Percentiles rank a stretch among this genome's conserved stretches.
Evolutionary conservation across 1,140 invertebrate species (phyloP).

Genomic region (Bemisia tabaci): DNA sequence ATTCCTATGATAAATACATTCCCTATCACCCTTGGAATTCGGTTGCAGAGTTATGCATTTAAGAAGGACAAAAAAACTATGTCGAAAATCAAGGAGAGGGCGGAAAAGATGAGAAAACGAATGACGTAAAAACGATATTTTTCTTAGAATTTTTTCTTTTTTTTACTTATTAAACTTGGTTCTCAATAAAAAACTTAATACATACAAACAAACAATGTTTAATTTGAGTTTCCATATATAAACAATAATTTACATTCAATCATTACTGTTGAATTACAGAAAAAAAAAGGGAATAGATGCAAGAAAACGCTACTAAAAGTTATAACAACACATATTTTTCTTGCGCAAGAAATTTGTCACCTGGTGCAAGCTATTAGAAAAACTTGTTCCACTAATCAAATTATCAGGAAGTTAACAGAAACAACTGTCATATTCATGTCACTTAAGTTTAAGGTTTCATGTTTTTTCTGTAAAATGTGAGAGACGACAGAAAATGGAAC

Average conservation of each 20-base stretch:
- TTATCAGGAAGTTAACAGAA: too few species aligned
- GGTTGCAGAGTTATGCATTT: too few species aligned
- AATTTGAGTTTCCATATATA: not conserved
- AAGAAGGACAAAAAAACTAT: too few species aligned
- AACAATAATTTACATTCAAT: not conserved
- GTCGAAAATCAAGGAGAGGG: too few species aligned
- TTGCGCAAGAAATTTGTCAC: not conserved
- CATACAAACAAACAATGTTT: not conserved
- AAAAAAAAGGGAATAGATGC: not conserved
- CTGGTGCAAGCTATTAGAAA: not conserved
- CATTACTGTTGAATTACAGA: not conserved
- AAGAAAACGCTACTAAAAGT: too few species aligned
- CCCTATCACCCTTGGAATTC: too few species aligned
- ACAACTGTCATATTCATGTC: too few species aligned
- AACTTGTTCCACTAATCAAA: not conserved
- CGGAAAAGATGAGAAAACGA: too few species aligned
- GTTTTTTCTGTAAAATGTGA: too few species aligned
- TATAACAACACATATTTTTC: not conserved
- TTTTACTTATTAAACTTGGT: not conserved
- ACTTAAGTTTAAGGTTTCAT: too few species aligned
- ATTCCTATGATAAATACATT: too few species aligned
- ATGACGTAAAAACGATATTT: not conserved
- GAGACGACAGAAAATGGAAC: too few species aligned
- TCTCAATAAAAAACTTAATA: not conserved
- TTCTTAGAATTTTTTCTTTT: not conserved